Percentiles rank a stretch among this genome's conserved stretches.
Conservation (phyloP, 2,888 invertebrate genomes). For the Chymomyza amoena region DNA sequence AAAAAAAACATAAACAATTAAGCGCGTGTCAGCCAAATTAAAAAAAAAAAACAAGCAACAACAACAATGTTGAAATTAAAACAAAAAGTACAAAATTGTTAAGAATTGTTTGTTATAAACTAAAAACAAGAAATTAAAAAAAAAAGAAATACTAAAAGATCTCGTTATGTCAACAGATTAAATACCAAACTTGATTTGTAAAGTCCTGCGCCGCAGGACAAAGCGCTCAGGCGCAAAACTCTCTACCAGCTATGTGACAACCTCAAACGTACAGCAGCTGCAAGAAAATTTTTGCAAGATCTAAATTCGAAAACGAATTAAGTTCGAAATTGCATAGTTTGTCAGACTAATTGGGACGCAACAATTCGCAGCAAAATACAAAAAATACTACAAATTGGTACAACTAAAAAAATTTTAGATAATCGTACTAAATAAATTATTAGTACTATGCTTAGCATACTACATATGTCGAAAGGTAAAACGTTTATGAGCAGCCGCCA, state of each 20-base stretch:
- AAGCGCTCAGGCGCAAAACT: neutral
- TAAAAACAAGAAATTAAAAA: conserved; percentile 22
- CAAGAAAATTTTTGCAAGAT: conserved; percentile 65
- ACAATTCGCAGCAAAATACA: conserved; percentile 29
- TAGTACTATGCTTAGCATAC: conserved; percentile 41
- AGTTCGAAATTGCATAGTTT: conserved; percentile 63
- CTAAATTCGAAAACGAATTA: conserved; percentile 11
- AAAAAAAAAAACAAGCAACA: conserved; percentile 10
- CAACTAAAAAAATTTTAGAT: conserved; percentile 17
- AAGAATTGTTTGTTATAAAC: conserved; percentile 57
- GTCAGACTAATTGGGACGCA: conserved; percentile 57
- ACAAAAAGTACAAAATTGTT: conserved; percentile 66
- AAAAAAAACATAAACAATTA: conserved; percentile 14
- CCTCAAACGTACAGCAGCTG: conserved; percentile 51
- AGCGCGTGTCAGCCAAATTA: conserved; percentile 10
- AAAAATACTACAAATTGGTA: conserved; percentile 17
- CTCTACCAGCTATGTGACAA: neutral
- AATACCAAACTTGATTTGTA: neutral
- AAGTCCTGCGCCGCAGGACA: conserved; percentile 3
- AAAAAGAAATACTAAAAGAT: conserved; percentile 17
- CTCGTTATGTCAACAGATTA: conserved; percentile 12
- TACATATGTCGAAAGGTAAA: neutral
- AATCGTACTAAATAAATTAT: conserved; percentile 1
- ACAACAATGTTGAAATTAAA: conserved; percentile 9
- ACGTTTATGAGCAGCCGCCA: neutral